phyloP scores from a whole-genome alignment of 2,797 vertebrate species.

The Heliangelus exortis region DNA sequence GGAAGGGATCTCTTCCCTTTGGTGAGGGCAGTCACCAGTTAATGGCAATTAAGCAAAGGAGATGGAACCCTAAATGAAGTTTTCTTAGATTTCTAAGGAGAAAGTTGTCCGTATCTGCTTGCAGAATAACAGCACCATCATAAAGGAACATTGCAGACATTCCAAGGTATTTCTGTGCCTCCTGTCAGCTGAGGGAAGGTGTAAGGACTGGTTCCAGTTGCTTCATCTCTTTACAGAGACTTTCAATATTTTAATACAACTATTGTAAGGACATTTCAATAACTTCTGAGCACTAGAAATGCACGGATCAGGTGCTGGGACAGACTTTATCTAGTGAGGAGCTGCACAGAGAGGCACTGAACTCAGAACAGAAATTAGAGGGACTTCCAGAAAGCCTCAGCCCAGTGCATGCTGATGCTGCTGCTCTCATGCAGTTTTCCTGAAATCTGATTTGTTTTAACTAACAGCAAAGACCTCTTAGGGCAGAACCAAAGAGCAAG shows the following conservation, averaged over 20 bases:
- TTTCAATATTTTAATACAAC: not conserved
- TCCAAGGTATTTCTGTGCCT: not conserved
- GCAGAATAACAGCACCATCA: not conserved
- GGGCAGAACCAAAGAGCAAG: not conserved
- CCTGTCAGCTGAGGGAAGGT: not conserved
- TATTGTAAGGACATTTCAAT: not conserved
- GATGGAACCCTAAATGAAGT: not conserved
- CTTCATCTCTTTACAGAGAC: not conserved
- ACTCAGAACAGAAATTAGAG: not conserved
- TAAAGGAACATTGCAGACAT: not conserved
- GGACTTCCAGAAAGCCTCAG: not conserved
- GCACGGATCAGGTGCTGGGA: not conserved
- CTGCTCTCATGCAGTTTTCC: conserved; percentile 11
- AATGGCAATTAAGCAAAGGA: not conserved
- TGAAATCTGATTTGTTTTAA: conserved; percentile 32
- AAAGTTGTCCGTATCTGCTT: not conserved
- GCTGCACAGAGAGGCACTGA: not conserved
- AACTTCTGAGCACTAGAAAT: not conserved
- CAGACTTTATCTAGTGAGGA: not conserved
- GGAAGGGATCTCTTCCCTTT: conserved; percentile 12
- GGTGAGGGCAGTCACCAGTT: not conserved
- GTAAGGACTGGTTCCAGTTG: not conserved
- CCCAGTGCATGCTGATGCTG: not conserved
- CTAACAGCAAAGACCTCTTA: conserved; percentile 13
- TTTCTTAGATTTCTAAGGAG: not conserved